Percentiles rank a stretch among this genome's conserved stretches.
These are phyloP conservation scores for Agrenia bidenticulata DNA, from an alignment of 2,888 invertebrate genomes.

Conservation along the genomic window DNA sequence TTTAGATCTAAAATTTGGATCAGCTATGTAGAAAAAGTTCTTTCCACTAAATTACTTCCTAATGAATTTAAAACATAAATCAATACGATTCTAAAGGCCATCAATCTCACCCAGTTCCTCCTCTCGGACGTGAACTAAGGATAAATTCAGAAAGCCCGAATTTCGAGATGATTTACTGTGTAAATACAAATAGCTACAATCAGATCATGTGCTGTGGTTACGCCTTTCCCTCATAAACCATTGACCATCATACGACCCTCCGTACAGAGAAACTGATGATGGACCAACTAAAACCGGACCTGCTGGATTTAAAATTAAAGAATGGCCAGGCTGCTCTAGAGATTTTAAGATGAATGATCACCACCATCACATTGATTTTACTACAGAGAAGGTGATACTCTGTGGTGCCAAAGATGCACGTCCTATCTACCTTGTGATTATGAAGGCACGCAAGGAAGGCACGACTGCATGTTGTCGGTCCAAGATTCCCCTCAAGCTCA, in stretches of 20 bases:
- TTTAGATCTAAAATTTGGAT: too few relatives aligned
- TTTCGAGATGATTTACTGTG: too few relatives aligned
- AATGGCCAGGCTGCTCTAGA: too few relatives aligned
- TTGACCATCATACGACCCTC: not conserved
- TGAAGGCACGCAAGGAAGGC: conserved; percentile 51
- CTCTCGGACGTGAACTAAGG: too few relatives aligned
- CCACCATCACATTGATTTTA: not conserved
- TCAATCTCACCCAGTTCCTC: too few relatives aligned
- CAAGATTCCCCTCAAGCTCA: conserved; percentile 49
- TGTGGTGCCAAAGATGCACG: not conserved
- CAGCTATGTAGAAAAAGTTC: too few relatives aligned
- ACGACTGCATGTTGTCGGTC: conserved; percentile 51
- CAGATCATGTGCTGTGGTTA: not conserved
- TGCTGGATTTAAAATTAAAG: not conserved
- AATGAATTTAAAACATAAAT: too few relatives aligned
- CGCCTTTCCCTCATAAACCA: conserved; percentile 8
- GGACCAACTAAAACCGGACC: not conserved
- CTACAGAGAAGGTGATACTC: not conserved
- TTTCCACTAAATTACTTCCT: too few relatives aligned
- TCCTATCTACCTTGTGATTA: conserved; percentile 31
- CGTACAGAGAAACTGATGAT: not conserved
- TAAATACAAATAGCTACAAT: too few relatives aligned
- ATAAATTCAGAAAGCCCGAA: too few relatives aligned
- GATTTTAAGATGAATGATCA: conserved; percentile 16
- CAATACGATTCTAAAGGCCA: too few relatives aligned